phyloP scores from a whole-genome alignment of 2,797 vertebrate genomes.

The Spinus pinus region DNA sequence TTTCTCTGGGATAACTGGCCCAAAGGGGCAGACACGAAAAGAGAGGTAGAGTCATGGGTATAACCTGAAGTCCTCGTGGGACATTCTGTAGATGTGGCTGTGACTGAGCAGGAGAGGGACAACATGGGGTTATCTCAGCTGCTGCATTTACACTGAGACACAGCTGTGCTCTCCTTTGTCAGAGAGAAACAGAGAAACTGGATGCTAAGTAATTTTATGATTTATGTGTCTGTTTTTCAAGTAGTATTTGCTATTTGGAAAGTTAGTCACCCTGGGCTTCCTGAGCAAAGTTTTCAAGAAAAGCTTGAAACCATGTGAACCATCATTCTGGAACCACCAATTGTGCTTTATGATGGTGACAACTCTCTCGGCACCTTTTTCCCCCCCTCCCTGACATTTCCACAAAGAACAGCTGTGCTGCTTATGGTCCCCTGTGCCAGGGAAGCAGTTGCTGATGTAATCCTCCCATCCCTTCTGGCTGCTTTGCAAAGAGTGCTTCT shows the following conservation, averaged over 20 bases:
- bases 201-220: background rate
- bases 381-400: slow-evolving; percentile 4
- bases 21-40: background rate
- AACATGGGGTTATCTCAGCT: background rate
- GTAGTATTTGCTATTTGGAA: background rate
- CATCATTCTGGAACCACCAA: background rate
- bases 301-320: background rate
- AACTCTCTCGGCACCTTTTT: background rate
- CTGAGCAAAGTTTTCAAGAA: background rate
- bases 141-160: background rate
- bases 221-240: background rate
- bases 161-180: rapidly evolving
- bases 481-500: background rate
- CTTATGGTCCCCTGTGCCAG: background rate
- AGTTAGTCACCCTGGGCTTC: background rate
- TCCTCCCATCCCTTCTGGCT: background rate
- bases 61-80: background rate
- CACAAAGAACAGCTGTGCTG: slow-evolving; percentile 35
- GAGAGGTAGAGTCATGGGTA: background rate
- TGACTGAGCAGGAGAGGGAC: background rate
- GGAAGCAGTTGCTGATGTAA: background rate
- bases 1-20: background rate
- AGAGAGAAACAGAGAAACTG: background rate
- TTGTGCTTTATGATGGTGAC: background rate
- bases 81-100: background rate